Base-by-base conservation (phyloP, 2,888 invertebrate genomes). In the Brachyopa scutellaris region DNA sequence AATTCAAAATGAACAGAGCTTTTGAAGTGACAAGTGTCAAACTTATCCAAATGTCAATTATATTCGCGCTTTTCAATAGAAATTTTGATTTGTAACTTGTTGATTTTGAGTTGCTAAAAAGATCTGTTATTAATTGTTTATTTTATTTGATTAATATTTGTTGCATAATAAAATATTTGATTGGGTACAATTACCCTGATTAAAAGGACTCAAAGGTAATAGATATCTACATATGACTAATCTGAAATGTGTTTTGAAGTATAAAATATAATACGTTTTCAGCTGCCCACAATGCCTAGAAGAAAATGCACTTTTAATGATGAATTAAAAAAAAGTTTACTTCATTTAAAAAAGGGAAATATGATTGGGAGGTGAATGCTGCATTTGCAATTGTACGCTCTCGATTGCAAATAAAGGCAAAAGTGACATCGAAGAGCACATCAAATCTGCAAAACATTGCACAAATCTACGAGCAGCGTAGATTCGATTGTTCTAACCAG, bases 381-480 rank as follows among this genome's bases (percentile, higher is more conserved):
- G 9, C n/a, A 36, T 36, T 36, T 36, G 36, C 11, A 36, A 45
- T 45, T 45, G 45, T 23, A 45, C 2, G 9, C 15, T 45, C 6
- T 45, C 17, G 4, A 17, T 45, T 45, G 45, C 45, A 45, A 45
- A 45, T 45, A 45, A 45, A 45, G 45, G 45, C 21, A 45, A 19
- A 45, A 21, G 7, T 0, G 45, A 45, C 23, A 45, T 45, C 23
- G 45, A 45, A 21, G 21, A 45, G 2, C 45, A 45, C 8, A 15
- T 45, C 7, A 17, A 31, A 31, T 51, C 51, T 23, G 33, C 19
- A 51, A 51, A 51, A 51, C 40, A 57, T 57, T 57, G 21, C 21
- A 40, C 26, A 15, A 57, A 57, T 57, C 5, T 57, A n/a, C 33
- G 57, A 36, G 38, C 40, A 26, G 23, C 38, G 40, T 57, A 13